phyloP scores from a whole-genome alignment of 2,888 invertebrate genomes.

The Cataglyphis rosenhaueri region DNA sequence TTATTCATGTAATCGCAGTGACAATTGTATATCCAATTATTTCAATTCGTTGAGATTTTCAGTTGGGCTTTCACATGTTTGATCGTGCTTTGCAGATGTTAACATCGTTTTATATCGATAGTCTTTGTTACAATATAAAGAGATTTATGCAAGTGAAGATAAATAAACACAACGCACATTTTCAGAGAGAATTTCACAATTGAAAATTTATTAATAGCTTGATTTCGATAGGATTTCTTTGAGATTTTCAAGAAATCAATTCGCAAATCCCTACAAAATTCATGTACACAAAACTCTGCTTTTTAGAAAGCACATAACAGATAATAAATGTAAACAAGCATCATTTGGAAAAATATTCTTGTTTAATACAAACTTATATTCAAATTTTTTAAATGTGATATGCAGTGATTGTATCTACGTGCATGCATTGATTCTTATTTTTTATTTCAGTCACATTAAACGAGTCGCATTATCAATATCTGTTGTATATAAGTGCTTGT shows the following conservation, averaged over 20 bases:
- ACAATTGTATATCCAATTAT: conserved; percentile 32
- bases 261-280: neutral
- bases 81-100: neutral
- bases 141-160: neutral
- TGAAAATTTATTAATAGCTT: neutral
- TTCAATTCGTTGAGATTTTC: conserved; percentile 21
- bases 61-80: conserved; percentile 3
- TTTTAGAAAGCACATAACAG: too few relatives aligned
- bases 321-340: neutral
- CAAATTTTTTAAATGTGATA: neutral
- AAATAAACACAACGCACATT: neutral
- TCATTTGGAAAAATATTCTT: neutral
- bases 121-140: conserved; percentile 7
- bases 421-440: neutral
- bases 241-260: neutral
- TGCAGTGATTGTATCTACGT: neutral
- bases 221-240: conserved; percentile 2
- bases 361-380: neutral
- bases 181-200: neutral
- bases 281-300: neutral
- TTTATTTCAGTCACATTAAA: neutral
- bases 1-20: conserved; percentile 28
- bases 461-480: conserved; percentile 13
- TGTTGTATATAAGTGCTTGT: neutral
- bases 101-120: neutral